Conservation (phyloP, 2,113 vertebrate genomes). For the Podiceps cristatus region DNA sequence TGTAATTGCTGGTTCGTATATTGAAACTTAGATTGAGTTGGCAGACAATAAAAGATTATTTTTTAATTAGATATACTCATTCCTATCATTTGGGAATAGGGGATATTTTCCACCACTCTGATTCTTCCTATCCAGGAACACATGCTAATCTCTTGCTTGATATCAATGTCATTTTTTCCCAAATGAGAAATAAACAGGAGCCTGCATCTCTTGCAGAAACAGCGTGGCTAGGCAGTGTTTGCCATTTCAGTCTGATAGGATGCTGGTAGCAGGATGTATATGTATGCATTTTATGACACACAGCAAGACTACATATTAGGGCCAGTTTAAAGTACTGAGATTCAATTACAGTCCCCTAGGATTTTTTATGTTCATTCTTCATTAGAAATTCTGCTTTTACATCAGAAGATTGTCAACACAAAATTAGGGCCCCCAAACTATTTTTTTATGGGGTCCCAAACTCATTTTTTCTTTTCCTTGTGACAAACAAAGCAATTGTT, state of each 20-base stretch:
- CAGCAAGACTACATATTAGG: background rate
- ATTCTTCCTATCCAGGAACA: background rate
- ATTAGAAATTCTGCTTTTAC: slow-evolving; percentile 11
- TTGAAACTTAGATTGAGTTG: slow-evolving; percentile 73
- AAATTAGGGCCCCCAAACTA: background rate
- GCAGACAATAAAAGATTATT: slow-evolving; percentile 75
- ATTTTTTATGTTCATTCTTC: background rate
- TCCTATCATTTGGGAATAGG: slow-evolving; percentile 62
- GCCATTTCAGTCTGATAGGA: background rate
- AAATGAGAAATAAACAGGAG: slow-evolving; percentile 43
- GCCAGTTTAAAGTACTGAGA: background rate
- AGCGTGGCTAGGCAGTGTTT: background rate
- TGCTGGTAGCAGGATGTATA: background rate
- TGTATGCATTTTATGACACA: background rate
- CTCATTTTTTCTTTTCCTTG: background rate
- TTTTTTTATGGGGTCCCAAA: background rate
- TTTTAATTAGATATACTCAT: slow-evolving; percentile 76
- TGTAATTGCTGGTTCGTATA: slow-evolving; percentile 74
- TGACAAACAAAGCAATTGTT: background rate
- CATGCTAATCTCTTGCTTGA: background rate
- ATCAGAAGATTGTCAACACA: background rate
- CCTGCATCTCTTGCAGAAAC: background rate
- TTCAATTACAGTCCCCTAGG: background rate
- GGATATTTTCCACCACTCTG: slow-evolving; percentile 36
- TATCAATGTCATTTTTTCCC: slow-evolving; percentile 27